Base-by-base conservation (phyloP, 1,140 invertebrate genomes). In the Lucilia cuprina region DNA sequence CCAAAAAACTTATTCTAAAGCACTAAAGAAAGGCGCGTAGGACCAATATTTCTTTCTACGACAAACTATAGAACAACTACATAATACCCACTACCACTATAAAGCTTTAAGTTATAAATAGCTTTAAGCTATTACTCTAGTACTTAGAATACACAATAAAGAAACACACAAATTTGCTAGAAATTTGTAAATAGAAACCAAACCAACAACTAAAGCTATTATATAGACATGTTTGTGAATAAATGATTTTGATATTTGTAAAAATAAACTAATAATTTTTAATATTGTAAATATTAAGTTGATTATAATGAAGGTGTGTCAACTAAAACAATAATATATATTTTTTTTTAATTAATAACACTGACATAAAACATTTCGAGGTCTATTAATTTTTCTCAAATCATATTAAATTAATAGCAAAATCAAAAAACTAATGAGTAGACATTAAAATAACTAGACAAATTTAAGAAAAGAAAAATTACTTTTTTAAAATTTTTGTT, bases 281-380 rank as follows among this genome's bases (percentile, higher is more conserved):
- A 10, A 0, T 41, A 2, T 41, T 8, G 41, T 30, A 30, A 30
- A 30, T 41, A 41, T 41, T 41, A 10, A 41, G 41, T 8, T 41
- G 41, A 41, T 77, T 47, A 77, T 35, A 25, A 41, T 77, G 74
- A 77, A 77, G 74, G 74, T 77, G 74, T 35, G 74, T 35, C 74
- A 77, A 35, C 74, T 34, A 14, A 17, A n/a, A 17, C 17, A 60
- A 17, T 60, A 60, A 12, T 60, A 60, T 60, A n/a, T 30, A 34
- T 34, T 75, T n/a, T n/a, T 77, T 77, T 19, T 77, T 77, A n/a
- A 77, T 41, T 77, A 77, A 77, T 77, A 77, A 77, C 8, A n/a
- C 35, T 77, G 34, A 77, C 74, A 77, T 35, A 77, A 34, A 34
- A 41, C 74, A 77, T 77, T 77, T 77, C 74, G 74, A 77, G 74